A percentile compares a stretch with the other conserved stretches of the same genome.
Conservation (phyloP, 2,888 invertebrate species). For the Saturnia pavonia region DNA sequence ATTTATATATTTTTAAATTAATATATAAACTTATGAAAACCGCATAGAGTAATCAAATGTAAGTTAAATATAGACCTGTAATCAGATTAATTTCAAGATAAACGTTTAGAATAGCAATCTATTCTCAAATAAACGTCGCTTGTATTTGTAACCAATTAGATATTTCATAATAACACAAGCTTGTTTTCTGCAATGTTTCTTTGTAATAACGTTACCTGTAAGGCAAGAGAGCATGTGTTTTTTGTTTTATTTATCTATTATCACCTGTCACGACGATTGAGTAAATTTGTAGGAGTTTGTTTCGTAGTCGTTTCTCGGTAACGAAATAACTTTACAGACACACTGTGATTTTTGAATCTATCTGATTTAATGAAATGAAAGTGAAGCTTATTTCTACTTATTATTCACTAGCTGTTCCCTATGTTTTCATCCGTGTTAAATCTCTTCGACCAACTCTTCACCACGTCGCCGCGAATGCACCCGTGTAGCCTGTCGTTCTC, state of each 20-base stretch:
- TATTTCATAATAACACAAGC: conserved; percentile 13
- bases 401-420: too few relatives aligned
- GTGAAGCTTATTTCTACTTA: neutral
- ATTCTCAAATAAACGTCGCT: neutral
- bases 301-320: neutral
- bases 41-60: neutral
- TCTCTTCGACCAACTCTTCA: too few relatives aligned
- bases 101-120: neutral
- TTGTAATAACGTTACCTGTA: conserved; percentile 20
- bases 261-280: conserved; percentile 17
- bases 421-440: too few relatives aligned
- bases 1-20: too few relatives aligned
- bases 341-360: neutral
- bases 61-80: neutral
- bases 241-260: conserved; percentile 18
- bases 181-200: conserved; percentile 11
- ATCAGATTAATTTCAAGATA: neutral
- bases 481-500: too few relatives aligned
- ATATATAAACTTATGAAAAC: too few relatives aligned
- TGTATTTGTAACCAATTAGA: conserved; percentile 5
- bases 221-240: conserved; percentile 15
- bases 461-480: too few relatives aligned
- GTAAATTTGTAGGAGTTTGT: conserved; percentile 19
- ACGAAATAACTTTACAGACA: conserved; percentile 2
- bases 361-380: neutral